Percentiles rank a stretch among this genome's conserved stretches.
phyloP scores from a whole-genome alignment of 2,888 invertebrate species.

The Dione juno region DNA sequence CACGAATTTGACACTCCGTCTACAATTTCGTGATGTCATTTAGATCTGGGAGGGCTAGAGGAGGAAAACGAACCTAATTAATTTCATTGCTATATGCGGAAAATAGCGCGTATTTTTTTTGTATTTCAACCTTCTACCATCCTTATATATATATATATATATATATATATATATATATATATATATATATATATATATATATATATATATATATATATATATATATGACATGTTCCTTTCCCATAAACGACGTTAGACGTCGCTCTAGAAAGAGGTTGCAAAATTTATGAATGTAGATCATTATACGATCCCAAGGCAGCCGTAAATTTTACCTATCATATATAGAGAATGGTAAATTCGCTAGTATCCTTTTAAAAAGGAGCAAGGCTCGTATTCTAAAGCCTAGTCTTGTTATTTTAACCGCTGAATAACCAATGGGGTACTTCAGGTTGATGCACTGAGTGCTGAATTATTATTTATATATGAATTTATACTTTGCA shows the following conservation, averaged over 20 bases:
- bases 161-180: too few relatives aligned
- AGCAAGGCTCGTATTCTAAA: constrained; percentile 4
- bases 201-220: neutral
- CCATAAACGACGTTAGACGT: neutral
- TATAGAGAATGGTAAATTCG: constrained; percentile 12
- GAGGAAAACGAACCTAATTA: too few relatives aligned
- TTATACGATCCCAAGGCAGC: constrained; percentile 12
- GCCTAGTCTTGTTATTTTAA: neutral
- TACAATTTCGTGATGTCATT: too few relatives aligned
- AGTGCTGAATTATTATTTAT: constrained; percentile 8
- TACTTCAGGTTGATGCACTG: constrained; percentile 2
- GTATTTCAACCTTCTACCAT: too few relatives aligned
- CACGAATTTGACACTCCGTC: too few relatives aligned
- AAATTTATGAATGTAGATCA: constrained; percentile 18
- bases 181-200: neutral
- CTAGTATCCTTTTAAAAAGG: constrained; percentile 22
- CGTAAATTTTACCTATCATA: constrained; percentile 14
- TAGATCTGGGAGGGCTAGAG: too few relatives aligned
- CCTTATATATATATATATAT: too few relatives aligned
- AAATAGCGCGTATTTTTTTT: too few relatives aligned
- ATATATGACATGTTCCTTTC: neutral
- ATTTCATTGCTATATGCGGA: too few relatives aligned
- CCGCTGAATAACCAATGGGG: constrained; percentile 1
- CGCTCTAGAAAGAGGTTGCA: neutral
- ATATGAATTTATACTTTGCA: neutral